phyloP scores from a whole-genome alignment of 2,113 vertebrate genomes.

The Pheucticus melanocephalus region DNA sequence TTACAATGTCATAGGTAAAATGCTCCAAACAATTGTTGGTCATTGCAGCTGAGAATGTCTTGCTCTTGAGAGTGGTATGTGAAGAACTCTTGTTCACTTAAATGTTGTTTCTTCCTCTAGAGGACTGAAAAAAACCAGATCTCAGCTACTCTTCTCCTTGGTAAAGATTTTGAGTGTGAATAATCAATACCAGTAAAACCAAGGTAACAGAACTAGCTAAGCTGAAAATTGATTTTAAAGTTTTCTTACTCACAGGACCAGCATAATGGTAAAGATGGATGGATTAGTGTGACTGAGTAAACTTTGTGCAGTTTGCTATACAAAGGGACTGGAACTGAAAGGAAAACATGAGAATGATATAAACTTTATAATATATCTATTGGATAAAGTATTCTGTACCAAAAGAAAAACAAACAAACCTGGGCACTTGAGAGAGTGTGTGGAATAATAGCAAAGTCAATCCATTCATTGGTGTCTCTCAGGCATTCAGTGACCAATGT shows the following conservation, averaged over 20 bases:
- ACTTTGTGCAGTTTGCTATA: neutral
- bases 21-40: neutral
- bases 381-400: neutral
- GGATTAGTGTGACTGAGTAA: neutral
- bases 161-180: neutral
- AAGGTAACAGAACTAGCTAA: neutral
- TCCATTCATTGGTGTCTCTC: accelerated
- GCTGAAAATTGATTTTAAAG: neutral
- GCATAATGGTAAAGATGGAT: neutral
- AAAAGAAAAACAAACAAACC: neutral
- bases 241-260: neutral
- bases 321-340: neutral
- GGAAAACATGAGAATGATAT: neutral
- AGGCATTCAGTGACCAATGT: neutral
- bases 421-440: neutral
- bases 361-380: neutral
- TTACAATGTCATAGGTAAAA: neutral
- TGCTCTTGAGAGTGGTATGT: neutral
- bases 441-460: neutral
- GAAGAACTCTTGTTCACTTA: neutral
- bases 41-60: neutral
- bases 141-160: neutral
- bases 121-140: neutral
- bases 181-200: neutral
- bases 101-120: neutral